phyloP scores from a whole-genome alignment of 1,140 invertebrate species.

The Anastrepha ludens region DNA sequence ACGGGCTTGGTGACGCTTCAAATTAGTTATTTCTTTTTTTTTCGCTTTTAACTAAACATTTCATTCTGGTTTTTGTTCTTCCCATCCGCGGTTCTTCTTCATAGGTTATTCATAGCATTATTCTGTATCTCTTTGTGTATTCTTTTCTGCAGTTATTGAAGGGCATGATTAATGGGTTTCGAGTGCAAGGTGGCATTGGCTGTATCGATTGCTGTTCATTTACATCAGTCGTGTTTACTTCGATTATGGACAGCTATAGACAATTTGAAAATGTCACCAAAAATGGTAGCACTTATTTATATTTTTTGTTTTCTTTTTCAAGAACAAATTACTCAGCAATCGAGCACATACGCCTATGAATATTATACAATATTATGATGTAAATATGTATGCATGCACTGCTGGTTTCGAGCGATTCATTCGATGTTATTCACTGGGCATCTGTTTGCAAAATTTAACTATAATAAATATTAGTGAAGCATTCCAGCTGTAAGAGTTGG shows the following conservation, averaged over 20 bases:
- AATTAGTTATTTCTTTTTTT: background rate
- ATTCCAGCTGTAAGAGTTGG: too few species aligned
- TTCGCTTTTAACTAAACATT: background rate
- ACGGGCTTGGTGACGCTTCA: background rate
- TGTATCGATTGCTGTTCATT: too few species aligned
- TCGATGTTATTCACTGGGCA: background rate
- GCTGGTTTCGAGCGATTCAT: background rate
- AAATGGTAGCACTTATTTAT: background rate
- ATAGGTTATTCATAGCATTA: background rate
- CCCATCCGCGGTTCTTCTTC: background rate
- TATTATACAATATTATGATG: too few species aligned
- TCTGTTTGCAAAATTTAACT: background rate
- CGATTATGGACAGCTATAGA: too few species aligned
- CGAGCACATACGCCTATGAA: too few species aligned
- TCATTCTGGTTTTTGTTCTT: background rate
- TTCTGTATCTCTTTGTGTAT: background rate
- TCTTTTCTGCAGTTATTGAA: background rate
- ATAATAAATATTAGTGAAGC: too few species aligned
- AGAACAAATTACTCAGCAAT: too few species aligned
- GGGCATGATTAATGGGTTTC: conserved; percentile 21
- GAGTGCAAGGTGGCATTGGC: too few species aligned
- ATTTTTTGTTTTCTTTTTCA: too few species aligned
- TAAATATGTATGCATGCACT: background rate
- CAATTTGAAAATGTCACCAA: background rate
- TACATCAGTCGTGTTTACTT: too few species aligned